Conservation (phyloP, 2,888 invertebrate species). For the Diachrysia chrysitis region DNA sequence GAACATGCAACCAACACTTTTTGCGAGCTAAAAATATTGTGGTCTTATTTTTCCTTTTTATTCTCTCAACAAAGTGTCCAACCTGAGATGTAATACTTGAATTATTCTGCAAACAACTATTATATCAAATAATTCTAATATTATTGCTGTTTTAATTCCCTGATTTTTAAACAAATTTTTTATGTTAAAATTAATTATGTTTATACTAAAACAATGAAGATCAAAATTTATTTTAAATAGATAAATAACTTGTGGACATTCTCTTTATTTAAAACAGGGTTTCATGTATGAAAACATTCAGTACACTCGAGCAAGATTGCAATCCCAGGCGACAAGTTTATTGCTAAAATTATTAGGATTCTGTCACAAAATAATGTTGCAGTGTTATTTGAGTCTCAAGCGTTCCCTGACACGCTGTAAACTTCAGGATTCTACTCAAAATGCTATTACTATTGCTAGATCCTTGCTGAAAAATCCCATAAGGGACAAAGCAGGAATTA, state of each 20-base stretch:
- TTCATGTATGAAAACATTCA: conserved; percentile 13
- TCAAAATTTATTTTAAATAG: not conserved
- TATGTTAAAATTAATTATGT: no score
- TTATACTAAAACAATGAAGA: not conserved
- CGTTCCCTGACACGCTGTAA: conserved; percentile 47
- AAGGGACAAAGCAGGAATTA: conserved; percentile 6
- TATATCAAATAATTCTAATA: not conserved
- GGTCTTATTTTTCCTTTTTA: not conserved
- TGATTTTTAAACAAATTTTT: no score
- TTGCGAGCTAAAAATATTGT: not conserved
- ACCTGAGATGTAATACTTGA: not conserved
- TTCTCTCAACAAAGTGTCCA: not conserved
- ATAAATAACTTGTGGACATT: not conserved
- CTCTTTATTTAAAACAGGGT: conserved; percentile 16
- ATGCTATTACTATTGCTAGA: conserved; percentile 38
- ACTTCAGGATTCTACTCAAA: conserved; percentile 43
- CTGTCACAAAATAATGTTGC: conserved; percentile 42
- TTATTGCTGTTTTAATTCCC: not conserved
- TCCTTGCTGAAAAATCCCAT: not conserved
- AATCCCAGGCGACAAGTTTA: conserved; percentile 44
- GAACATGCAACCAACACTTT: not conserved
- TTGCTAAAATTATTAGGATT: conserved; percentile 49
- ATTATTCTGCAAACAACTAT: no score
- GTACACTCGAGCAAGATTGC: conserved; percentile 27
- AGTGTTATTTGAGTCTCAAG: conserved; percentile 34